Conservation (phyloP, 2,113 vertebrate genomes). For the Shinisaurus crocodilurus region DNA sequence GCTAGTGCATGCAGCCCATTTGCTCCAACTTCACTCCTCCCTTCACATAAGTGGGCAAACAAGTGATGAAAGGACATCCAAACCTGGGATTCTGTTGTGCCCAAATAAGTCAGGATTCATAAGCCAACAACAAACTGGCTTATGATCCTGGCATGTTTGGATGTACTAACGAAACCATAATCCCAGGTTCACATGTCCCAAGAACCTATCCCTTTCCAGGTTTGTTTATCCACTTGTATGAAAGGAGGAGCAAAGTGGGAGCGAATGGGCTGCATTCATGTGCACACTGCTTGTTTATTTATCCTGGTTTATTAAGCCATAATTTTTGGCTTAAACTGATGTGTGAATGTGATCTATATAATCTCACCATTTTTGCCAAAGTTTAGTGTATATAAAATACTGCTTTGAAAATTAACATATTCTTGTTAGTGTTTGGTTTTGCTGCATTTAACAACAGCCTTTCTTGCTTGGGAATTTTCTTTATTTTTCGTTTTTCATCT, state of each 20-base stretch:
- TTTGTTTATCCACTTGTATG: neutral
- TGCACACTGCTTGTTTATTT: neutral
- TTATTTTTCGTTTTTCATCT: neutral
- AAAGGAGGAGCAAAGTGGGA: neutral
- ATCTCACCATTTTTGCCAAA: neutral
- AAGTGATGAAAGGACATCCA: neutral
- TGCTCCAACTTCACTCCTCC: neutral
- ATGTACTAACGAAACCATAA: neutral
- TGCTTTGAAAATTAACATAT: neutral
- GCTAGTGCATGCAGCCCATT: neutral
- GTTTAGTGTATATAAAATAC: slow-evolving; percentile 15
- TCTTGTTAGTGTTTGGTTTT: neutral
- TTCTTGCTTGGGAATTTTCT: slow-evolving; percentile 20
- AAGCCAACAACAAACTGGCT: neutral
- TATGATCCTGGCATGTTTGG: neutral
- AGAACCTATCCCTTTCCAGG: neutral
- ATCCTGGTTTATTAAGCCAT: neutral
- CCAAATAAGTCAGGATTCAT: neutral
- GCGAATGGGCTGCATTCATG: neutral
- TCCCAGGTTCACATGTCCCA: neutral
- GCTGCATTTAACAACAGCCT: neutral
- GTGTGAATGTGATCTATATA: neutral
- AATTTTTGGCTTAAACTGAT: neutral
- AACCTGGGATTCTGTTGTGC: neutral
- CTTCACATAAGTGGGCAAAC: neutral